phyloP scores from a whole-genome alignment of 30 jellyfish, hydroid and myxozoan genomes.

The Turritopsis rubra region DNA sequence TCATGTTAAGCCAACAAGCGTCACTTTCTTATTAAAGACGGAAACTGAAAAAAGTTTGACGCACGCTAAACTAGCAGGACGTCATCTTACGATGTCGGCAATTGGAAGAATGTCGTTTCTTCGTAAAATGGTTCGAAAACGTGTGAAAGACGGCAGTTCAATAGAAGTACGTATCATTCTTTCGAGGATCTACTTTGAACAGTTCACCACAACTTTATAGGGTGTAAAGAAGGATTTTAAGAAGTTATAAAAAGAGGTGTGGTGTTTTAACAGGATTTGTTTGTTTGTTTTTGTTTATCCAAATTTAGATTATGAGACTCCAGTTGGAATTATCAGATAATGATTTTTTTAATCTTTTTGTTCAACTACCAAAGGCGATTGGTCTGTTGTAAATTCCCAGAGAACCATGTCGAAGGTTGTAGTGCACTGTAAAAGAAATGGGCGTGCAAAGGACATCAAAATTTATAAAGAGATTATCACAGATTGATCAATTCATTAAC shows the following conservation, averaged over 20 bases:
- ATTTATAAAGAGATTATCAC: too few relatives aligned
- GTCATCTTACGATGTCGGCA: conserved; percentile 4
- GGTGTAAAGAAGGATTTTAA: neutral
- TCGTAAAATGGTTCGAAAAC: neutral
- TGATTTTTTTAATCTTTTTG: too few relatives aligned
- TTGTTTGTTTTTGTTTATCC: too few relatives aligned
- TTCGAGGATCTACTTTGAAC: neutral
- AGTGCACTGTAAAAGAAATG: too few relatives aligned
- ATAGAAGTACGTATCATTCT: neutral
- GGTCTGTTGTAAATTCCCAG: too few relatives aligned
- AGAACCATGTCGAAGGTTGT: too few relatives aligned
- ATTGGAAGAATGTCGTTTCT: neutral
- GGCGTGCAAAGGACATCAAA: too few relatives aligned
- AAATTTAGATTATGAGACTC: too few relatives aligned
- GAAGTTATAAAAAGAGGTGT: neutral
- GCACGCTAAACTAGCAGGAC: neutral
- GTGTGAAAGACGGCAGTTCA: neutral
- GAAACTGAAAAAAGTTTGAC: neutral
- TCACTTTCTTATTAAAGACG: neutral
- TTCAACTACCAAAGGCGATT: too few relatives aligned
- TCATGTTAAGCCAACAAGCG: neutral
- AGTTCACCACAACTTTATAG: neutral
- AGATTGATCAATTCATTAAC: too few relatives aligned
- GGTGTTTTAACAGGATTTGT: neutral
- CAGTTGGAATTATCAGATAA: too few relatives aligned